phyloP scores from a whole-genome alignment of 2,113 vertebrate genomes.

The Colistium nudipinnis region DNA sequence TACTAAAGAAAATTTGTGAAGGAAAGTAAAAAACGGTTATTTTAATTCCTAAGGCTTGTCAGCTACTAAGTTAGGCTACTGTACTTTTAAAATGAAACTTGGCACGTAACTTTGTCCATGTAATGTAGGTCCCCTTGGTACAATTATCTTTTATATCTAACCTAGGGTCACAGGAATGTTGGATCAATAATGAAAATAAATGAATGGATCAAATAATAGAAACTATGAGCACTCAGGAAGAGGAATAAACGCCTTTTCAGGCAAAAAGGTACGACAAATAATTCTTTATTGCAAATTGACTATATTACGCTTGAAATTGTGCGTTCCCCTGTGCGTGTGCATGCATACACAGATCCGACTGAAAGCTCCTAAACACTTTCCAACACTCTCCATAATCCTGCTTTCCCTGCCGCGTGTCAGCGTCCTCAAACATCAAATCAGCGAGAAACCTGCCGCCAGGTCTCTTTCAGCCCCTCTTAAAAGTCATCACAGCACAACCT shows the following conservation, averaged over 20 bases:
- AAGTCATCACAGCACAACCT: constrained; percentile 26
- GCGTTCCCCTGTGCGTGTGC: neutral
- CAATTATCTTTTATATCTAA: no score
- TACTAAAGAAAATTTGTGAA: constrained; percentile 6
- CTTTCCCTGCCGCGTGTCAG: constrained; percentile 44
- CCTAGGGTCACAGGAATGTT: neutral
- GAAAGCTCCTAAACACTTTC: constrained; percentile 26
- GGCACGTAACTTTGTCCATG: neutral
- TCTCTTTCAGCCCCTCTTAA: constrained; percentile 39
- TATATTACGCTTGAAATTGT: constrained; percentile 23
- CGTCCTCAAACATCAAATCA: constrained; percentile 26
- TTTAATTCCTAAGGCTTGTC: neutral
- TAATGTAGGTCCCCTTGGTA: no score
- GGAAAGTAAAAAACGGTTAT: neutral
- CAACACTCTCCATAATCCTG: constrained; percentile 42
- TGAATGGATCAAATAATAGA: constrained; percentile 38
- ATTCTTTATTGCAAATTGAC: constrained; percentile 24
- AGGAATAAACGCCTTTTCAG: neutral
- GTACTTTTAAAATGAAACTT: neutral
- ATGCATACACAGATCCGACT: constrained; percentile 10
- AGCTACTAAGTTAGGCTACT: neutral
- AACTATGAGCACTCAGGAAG: constrained; percentile 14
- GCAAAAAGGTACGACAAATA: constrained; percentile 4
- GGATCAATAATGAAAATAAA: no score
- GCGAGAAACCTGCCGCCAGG: constrained; percentile 14